Base-by-base conservation (phyloP, 2,113 vertebrate species). In the Poeciliopsis occidentalis region DNA sequence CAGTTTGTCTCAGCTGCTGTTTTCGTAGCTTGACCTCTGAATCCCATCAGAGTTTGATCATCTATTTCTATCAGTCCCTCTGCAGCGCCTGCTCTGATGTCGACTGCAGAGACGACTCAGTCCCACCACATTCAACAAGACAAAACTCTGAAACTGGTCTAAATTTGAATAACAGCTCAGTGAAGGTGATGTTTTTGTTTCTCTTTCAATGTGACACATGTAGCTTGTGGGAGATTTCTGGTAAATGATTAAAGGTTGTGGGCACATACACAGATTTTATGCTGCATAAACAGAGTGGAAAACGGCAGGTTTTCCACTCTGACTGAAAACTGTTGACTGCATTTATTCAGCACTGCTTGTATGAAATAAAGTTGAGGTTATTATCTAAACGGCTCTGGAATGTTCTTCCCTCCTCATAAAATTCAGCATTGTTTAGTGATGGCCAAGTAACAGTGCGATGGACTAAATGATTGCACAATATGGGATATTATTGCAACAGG, bases 331-430 rank as follows among this genome's bases (percentile, higher is more conserved):
- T 73, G 63, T 64, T 57, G 26, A 37, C 37, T 61, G 13, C 65
- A 60, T 74, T 63, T 78, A 73, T 71, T 70, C 30, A 63, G 24
- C 61, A 65, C 41, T 60, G 57, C 34, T 47, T 67, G 57, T 69
- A 34, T 73, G 61, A 63, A 85, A 81, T 85, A 75, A 85, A 85
- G 68, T 8, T 27, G 4, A 63, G 1, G 5, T 3, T 10, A 15
- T 65, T 82, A 47, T 79, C 73, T 67, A 62, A 24, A 27, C 10
- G 30, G 4, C 4, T 67, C 4, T 41, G 60, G 29, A 29, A 2
- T 1, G 5, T 47, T 47, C 11, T 37, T 37, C 0, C 8, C 2
- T 37, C 41, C 41, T 44, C 41, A 44, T 4, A 44, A 44, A 15
- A 44, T 44, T 12, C 4, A 44, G 41, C 15, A 44, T 44, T 15